Evolutionary conservation across 1,140 invertebrate genomes (phyloP), one percentile per base, ranked within the genome.

Genomic region (Condylostylus longicornis): DNA sequence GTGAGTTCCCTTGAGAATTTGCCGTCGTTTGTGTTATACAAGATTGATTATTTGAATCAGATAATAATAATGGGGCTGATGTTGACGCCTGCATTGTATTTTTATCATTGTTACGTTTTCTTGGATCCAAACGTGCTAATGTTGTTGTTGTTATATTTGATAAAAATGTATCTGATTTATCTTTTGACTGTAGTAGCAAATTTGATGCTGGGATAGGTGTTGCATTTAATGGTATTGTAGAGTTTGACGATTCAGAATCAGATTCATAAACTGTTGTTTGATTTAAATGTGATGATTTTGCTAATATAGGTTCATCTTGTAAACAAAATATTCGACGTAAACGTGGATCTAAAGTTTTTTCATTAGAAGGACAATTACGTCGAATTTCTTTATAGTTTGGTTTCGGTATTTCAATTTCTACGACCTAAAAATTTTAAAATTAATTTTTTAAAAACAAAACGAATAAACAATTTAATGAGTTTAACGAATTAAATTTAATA

Each of bases 321-420:
- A 59, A 18, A 2, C 77, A 66, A 49, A 82, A 79, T 25, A 83
- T 78, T 58, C 79, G 80, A 41, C 75, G 65, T 38, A 82, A 48
- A 28, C 79, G 65, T 0, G 79, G 79, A 67, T 83, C 79, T 3
- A 69, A 66, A 31, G 74, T 65, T 1, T 78, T 75, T 45, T 77
- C 71, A 6, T 77, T 73, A 48, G 79, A 76, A 37, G 72, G 74
- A 23, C 73, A 71, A 42, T 68, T 74, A 21, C 81, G 60, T 51
- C 77, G 78, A 17, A 85, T 65, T 34, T 79, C 74, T 0, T 70
- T 71, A 46, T 82, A 87, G 49, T 81, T 75, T 0, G 79, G 76
- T 29, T 72, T 63, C 0, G 79, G 77, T 44, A 82, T 74, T 38
- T 75, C 72, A 15, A 83, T 72, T 4, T 71, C 54, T 22, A 69